Percentiles rank a stretch among this genome's conserved stretches.
Evolutionary conservation across 2,888 invertebrate genomes (phyloP).

Genomic region (Microplitis manilae): DNA sequence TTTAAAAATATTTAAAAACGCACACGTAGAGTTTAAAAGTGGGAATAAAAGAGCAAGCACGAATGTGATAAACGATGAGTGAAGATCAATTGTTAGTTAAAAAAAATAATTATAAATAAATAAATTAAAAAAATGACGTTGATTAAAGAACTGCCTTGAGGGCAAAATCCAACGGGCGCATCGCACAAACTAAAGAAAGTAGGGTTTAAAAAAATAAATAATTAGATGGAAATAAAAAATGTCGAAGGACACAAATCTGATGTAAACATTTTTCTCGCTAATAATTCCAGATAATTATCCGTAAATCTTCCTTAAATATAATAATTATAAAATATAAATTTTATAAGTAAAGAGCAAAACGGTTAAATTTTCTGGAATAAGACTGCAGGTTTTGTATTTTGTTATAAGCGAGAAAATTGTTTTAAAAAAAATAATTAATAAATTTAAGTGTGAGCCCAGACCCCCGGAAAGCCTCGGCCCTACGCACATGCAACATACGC

Average conservation of each 20-base stretch:
- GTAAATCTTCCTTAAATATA: conserved; percentile 16
- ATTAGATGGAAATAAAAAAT: neutral
- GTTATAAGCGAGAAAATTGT: conserved; percentile 25
- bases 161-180: conserved; percentile 29
- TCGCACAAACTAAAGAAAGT: conserved; percentile 21
- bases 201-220: neutral
- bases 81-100: conserved; percentile 28
- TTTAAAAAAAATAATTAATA: neutral
- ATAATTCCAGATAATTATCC: neutral
- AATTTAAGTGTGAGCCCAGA: conserved; percentile 52
- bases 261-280: neutral
- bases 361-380: neutral
- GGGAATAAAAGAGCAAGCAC: conserved; percentile 29
- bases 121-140: conserved; percentile 10
- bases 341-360: neutral
- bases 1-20: conserved; percentile 16
- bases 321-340: conserved; percentile 9
- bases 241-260: conserved; percentile 21
- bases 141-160: neutral
- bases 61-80: conserved; percentile 49
- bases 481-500: conserved; percentile 51
- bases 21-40: conserved; percentile 32
- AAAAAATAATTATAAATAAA: conserved; percentile 1
- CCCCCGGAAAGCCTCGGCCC: conserved; percentile 50
- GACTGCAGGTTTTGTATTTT: neutral